These are phyloP conservation scores for Alexandromys fortis DNA, from an alignment of 2,113 vertebrate genomes.

Conservation along the genomic window DNA sequence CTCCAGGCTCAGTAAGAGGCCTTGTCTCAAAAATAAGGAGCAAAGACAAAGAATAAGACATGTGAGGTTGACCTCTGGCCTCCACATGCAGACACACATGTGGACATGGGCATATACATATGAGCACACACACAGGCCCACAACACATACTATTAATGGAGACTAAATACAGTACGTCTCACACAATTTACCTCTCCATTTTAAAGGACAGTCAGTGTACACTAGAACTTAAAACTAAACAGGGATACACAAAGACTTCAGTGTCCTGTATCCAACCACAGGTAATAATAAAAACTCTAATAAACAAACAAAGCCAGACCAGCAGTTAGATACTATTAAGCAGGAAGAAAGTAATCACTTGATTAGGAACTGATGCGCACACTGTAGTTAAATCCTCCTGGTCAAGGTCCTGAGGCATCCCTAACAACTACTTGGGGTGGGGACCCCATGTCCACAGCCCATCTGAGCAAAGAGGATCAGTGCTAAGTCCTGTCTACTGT, in stretches of 20 bases:
- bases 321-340: conserved; percentile 48
- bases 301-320: conserved; percentile 63
- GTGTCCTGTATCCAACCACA: background rate
- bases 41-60: background rate
- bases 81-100: background rate
- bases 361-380: conserved; percentile 67
- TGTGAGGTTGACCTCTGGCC: background rate
- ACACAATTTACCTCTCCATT: background rate
- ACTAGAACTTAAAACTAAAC: background rate
- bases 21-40: background rate
- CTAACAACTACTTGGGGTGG: background rate
- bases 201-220: conserved; percentile 20
- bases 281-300: conserved; percentile 35
- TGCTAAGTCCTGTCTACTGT: background rate
- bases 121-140: background rate
- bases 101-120: background rate
- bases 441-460: conserved; percentile 51
- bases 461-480: conserved; percentile 37
- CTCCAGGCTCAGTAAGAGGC: background rate
- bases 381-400: conserved; percentile 54
- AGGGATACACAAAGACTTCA: background rate
- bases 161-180: background rate
- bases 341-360: conserved; percentile 50
- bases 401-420: background rate
- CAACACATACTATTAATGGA: background rate